A percentile compares a stretch with the other conserved stretches of the same genome.
phyloP scores from a whole-genome alignment of 30 jellyfish, hydroid and myxozoan genomes.

The Turritopsis rubra region DNA sequence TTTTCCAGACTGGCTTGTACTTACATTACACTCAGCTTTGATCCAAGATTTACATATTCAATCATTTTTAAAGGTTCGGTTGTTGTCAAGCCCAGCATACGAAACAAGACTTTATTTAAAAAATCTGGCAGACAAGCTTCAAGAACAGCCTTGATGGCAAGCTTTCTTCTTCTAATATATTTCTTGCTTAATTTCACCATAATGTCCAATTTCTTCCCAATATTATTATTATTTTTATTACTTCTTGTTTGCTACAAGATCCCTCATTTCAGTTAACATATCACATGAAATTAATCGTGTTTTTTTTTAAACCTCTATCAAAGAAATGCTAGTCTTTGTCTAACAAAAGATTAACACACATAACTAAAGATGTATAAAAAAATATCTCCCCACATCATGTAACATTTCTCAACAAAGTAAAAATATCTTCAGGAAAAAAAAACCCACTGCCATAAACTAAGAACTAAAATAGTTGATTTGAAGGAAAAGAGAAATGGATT shows the following conservation, averaged over 20 bases:
- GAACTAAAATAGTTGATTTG: too few relatives aligned
- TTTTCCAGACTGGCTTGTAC: too few relatives aligned
- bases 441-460: too few relatives aligned
- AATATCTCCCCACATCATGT: neutral
- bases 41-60: neutral
- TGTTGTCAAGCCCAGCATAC: slow-evolving; percentile 24
- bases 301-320: neutral
- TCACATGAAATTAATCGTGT: neutral
- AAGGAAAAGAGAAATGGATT: too few relatives aligned
- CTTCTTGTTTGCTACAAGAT: neutral
- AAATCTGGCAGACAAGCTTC: slow-evolving; percentile 33
- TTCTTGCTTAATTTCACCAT: slow-evolving; percentile 27
- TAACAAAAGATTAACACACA: neutral
- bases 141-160: slow-evolving; percentile 29
- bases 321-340: neutral
- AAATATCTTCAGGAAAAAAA: neutral
- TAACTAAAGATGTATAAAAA: neutral
- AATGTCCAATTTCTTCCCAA: neutral
- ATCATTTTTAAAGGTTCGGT: neutral
- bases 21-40: neutral
- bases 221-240: too few relatives aligned
- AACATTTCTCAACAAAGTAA: neutral
- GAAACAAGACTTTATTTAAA: slow-evolving; percentile 24
- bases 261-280: neutral
- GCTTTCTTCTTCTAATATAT: slow-evolving; percentile 2